Base-by-base conservation (phyloP, 1,140 invertebrate genomes). In the Dreissena polymorpha region DNA sequence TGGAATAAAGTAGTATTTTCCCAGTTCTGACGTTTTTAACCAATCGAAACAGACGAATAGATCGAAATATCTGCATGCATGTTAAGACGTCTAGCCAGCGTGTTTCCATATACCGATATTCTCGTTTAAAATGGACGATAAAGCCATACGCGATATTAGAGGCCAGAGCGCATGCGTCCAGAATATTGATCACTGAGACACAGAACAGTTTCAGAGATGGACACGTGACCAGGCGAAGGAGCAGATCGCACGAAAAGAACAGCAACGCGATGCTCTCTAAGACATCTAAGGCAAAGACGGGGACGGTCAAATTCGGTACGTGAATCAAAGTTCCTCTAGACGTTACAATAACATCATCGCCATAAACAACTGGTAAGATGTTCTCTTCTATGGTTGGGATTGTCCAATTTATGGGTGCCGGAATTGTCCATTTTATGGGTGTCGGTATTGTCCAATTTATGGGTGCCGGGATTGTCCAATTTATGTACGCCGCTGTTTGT, bases 51-150 rank as follows among this genome's bases (percentile, higher is more conserved):
- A 99, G 99, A 92, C 98, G 95, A 89, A 99, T 95, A 91, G 99
- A 99, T 92, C 98, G 95, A 96, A 99, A 98, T 91, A 99, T 98
- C 92, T 98, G 96, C 94, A 99, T 98, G 91, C 99, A 97, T 50
- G 83, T 68, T n/a, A 89, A 75, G 63, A 84, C 50, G 74, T 84
- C 78, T 0, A 86, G 25, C 71, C 70, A 50, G 6, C 50, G 16
- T 13, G 79, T 65, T 13, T 57, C 25, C 14, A 50, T 67, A 57
- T 71, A 86, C 8, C 64, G 21, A 53, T 87, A 64, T 49, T 77
- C 55, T 49, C 73, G 82, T 2, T 73, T 25, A 5, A 85, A 21
- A 21, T 50, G 14, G 6, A 85, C 72, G 10, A 85, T 63, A 10
- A 83, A 63, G 0, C 70, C 12, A n/a, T 67, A 70, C 18, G 71